Conservation (phyloP, 2,797 vertebrate species). For the Corythornis leucogaster region DNA sequence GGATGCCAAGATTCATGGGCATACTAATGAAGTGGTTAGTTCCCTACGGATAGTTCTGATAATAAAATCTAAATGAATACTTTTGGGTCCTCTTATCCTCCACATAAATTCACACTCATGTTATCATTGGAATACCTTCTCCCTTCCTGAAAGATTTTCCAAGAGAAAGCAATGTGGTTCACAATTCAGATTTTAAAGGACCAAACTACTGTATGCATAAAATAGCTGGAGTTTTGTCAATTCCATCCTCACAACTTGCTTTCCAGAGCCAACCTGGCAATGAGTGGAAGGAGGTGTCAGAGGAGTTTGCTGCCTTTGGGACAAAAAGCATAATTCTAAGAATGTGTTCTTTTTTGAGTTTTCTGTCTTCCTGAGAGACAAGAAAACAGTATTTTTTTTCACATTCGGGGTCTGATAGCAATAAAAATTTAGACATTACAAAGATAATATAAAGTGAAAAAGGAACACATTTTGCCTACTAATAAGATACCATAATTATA, state of each 20-base stretch:
- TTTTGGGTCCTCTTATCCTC: background rate
- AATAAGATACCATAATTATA: background rate
- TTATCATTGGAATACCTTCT: slow-evolving; percentile 8
- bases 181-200: slow-evolving; percentile 31
- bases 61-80: background rate
- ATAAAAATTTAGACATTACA: background rate
- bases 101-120: slow-evolving; percentile 9
- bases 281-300: background rate
- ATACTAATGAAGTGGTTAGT: background rate
- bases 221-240: slow-evolving; percentile 26
- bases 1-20: background rate
- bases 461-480: background rate
- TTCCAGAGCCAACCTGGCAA: background rate
- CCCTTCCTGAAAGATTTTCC: slow-evolving; percentile 44
- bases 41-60: background rate
- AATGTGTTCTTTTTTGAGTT: background rate
- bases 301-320: background rate
- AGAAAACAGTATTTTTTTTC: background rate
- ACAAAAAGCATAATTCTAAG: slow-evolving; percentile 10
- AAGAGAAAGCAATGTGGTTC: slow-evolving; percentile 2
- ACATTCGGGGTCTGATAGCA: background rate
- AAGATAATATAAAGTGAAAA: background rate
- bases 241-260: background rate
- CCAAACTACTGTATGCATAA: slow-evolving; percentile 17
- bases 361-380: background rate